phyloP scores from a whole-genome alignment of 2,113 vertebrate species.

The Gobius niger region DNA sequence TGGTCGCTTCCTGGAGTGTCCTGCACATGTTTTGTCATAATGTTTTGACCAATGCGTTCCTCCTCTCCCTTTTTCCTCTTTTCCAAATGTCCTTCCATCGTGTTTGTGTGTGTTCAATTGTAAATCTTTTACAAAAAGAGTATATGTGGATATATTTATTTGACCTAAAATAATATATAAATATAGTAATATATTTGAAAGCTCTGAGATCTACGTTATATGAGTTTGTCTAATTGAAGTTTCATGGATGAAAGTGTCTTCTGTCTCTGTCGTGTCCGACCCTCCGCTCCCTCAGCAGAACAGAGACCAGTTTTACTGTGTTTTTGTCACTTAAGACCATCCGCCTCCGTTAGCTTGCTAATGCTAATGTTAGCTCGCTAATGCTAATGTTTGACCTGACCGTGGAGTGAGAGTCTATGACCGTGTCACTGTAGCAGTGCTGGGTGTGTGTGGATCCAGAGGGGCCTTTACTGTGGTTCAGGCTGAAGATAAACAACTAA shows the following conservation, averaged over 20 bases:
- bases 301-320: slow-evolving; percentile 80
- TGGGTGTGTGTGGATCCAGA: slow-evolving; percentile 66
- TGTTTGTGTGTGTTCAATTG: slow-evolving; percentile 69
- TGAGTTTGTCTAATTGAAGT: slow-evolving; percentile 74
- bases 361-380: slow-evolving; percentile 59
- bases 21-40: slow-evolving; percentile 1
- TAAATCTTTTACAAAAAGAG: slow-evolving; percentile 61
- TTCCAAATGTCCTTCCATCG: slow-evolving; percentile 55
- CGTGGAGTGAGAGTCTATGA: slow-evolving; percentile 61
- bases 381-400: slow-evolving; percentile 44
- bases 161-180: slow-evolving; percentile 67
- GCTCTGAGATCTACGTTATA: slow-evolving; percentile 66
- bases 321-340: slow-evolving; percentile 71
- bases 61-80: slow-evolving; percentile 21
- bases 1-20: too few relatives aligned
- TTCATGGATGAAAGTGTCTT: slow-evolving; percentile 72
- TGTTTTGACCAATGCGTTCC: slow-evolving; percentile 27
- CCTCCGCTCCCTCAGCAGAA: slow-evolving; percentile 57
- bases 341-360: slow-evolving; percentile 67
- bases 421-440: slow-evolving; percentile 78
- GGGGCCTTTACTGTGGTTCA: slow-evolving; percentile 67
- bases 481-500: slow-evolving; percentile 57
- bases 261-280: slow-evolving; percentile 61
- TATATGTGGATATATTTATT: slow-evolving; percentile 74
- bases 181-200: slow-evolving; percentile 74